Base-by-base conservation (phyloP, 2,888 invertebrate species). In the Drosophila nr. perissopoda region DNA sequence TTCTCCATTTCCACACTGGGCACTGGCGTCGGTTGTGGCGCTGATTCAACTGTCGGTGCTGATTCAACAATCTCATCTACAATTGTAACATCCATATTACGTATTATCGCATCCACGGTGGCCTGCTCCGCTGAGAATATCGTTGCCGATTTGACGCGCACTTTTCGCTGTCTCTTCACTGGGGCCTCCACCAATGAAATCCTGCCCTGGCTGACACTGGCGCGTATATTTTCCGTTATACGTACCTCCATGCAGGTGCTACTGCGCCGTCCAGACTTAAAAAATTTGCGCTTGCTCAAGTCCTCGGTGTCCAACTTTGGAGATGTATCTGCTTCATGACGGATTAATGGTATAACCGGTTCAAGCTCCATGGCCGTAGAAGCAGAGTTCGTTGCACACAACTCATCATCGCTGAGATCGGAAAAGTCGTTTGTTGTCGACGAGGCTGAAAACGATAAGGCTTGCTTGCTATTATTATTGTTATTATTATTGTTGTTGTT, bases 41-140 rank as follows among this genome's bases (percentile, higher is more conserved):
- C n/a, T 25, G 13, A 21, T 45, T 45, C 21, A 21, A 34, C 13
- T 48, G 68, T 4, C 54, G 71, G 48, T 38, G 58, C 75, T 5
- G 80, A 60, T 52, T 85, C 71, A 33, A 84, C 63, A 33, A 82
- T 81, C n/a, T 89, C 88, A 13, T 86, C 91, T 8, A 89, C 70
- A 0, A 87, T 69, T 1, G 89, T 83, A 33, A 91, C 90, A 68
- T 91, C 90, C 1, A 93, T 67, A 73, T 91, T 92, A 31, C 91
- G 90, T 3, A 93, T 75, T 40, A 93, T 93, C 5, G 91, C 91
- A 72, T 92, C 90, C 6, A 93, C 92, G 27, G 88, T 92, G 21
- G 92, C 92, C 68, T 92, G 92, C 69, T 93, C 93, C 13, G 87
- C 90, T 5, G 92, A 89, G 57, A 93, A 92, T 54, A 89, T 87